phyloP scores from a whole-genome alignment of 2,888 invertebrate species.

The Boloria selene region DNA sequence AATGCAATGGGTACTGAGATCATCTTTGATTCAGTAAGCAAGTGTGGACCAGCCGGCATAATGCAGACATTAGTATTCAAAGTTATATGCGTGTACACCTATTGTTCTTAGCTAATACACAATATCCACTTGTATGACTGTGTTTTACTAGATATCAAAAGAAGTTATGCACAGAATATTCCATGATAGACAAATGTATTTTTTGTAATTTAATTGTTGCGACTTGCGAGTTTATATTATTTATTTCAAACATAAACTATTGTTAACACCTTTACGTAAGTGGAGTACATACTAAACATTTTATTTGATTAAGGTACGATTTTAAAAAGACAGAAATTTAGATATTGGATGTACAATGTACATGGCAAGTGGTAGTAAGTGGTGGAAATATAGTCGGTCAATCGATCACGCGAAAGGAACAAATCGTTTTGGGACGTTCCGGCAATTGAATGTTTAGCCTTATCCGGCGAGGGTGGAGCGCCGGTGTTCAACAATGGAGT shows the following conservation, averaged over 20 bases:
- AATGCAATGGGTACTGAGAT: slow-evolving; percentile 41
- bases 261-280: no score
- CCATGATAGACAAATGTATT: slow-evolving; percentile 41
- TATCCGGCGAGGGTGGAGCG: slow-evolving; percentile 69
- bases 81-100: slow-evolving; percentile 51
- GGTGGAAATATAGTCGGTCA: slow-evolving; percentile 53
- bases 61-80: slow-evolving; percentile 64
- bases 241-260: no score
- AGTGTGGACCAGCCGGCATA: slow-evolving; percentile 43
- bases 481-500: slow-evolving; percentile 76
- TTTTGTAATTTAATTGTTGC: no score
- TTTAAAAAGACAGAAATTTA: no score
- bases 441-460: slow-evolving; percentile 77
- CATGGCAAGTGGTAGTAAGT: not conserved
- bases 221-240: no score
- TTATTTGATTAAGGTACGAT: no score
- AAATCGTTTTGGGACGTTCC: slow-evolving; percentile 77
- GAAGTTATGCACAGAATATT: slow-evolving; percentile 28
- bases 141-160: slow-evolving; percentile 32
- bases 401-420: slow-evolving; percentile 71
- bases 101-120: slow-evolving; percentile 71
- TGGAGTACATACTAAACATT: no score
- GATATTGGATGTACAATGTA: no score
- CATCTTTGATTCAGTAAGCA: slow-evolving; percentile 37
- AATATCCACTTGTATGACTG: slow-evolving; percentile 52